Conservation (phyloP, 2,113 vertebrate species). For the Raphicerus campestris region DNA sequence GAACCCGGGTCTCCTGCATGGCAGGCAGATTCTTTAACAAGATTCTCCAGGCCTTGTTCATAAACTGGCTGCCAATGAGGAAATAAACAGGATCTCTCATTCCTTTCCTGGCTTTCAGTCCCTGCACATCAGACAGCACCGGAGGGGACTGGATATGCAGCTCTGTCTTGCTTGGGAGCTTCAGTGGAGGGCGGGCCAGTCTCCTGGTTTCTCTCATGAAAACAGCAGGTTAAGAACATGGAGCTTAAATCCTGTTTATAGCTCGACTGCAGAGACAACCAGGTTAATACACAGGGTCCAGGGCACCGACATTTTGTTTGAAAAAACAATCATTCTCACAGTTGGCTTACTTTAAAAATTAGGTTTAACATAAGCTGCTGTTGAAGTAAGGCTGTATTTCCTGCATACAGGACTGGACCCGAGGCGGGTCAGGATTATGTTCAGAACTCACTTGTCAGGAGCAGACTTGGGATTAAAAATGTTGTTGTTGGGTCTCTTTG, state of each 20-base stretch:
- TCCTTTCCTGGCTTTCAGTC: not conserved
- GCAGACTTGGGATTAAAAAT: not conserved
- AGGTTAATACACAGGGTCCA: not conserved
- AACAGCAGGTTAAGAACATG: not conserved
- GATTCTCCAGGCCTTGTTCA: not conserved
- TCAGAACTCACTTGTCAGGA: not conserved
- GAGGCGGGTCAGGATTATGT: not conserved
- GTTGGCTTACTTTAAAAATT: not conserved
- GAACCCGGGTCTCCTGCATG: not conserved
- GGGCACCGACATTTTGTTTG: not conserved
- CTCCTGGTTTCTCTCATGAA: not conserved
- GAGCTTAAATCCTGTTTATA: not conserved
- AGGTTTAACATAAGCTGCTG: not conserved
- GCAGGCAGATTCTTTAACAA: not conserved
- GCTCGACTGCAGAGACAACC: not conserved
- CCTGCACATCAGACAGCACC: not conserved
- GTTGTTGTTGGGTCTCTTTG: not conserved
- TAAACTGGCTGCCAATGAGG: not conserved
- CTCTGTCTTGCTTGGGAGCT: constrained; percentile 63
- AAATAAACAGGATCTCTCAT: not conserved
- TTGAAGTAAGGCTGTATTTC: constrained; percentile 17
- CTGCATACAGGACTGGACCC: not conserved
- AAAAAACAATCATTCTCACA: constrained; percentile 5
- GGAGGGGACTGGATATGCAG: not conserved
- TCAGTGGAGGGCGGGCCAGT: constrained; percentile 77